Base-by-base conservation (phyloP, 2,797 vertebrate species). In the Lutra lutra region DNA sequence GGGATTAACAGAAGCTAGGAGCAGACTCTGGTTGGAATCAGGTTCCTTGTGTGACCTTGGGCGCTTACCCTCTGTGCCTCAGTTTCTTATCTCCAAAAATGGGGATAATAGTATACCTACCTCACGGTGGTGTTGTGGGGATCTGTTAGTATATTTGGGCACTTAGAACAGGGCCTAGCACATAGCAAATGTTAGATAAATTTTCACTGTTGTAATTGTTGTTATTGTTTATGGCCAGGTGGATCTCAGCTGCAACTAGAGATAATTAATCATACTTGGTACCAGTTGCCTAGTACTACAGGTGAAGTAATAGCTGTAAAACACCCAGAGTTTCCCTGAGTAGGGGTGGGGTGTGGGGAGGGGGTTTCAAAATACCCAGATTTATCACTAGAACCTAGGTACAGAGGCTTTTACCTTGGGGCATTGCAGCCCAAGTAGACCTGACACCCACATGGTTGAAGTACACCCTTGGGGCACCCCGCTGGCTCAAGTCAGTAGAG, bases 51-150 rank as follows among this genome's bases (percentile, higher is more conserved):
- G 80, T 46, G 32, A 66, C 17, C 25, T 90, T 82, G 21, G 75
- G 15, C 20, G 32, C 51, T 64, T 89, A 62, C 0, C 9, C 56
- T 72, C 77, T 86, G 38, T 84, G 64, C n/a, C 58, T 96, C n/a
- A 15, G 87, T 94, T 80, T 92, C 87, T 66, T 68, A 14, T 84
- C 91, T 62, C 89, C 62, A 86, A 80, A 86, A 96, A 82, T 85
- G 64, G 75, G 75, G 29, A 72, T 87, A 92, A 64, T 72, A 56
- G 21, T 5, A 85, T 38, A 27, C 21, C n/a, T 54, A 70, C n/a
- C 56, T 38, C 21, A 60, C 5, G 58, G 68, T 40, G 18, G 3
- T 82, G n/a, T 58, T 78, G 29, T 54, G 35, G 58, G 64, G 38
- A 85, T 88, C 85, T 92, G 68, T 96, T 75, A 70, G 40, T 29